Conservation (phyloP, 2,113 vertebrate genomes). For the Cygnus atratus region DNA sequence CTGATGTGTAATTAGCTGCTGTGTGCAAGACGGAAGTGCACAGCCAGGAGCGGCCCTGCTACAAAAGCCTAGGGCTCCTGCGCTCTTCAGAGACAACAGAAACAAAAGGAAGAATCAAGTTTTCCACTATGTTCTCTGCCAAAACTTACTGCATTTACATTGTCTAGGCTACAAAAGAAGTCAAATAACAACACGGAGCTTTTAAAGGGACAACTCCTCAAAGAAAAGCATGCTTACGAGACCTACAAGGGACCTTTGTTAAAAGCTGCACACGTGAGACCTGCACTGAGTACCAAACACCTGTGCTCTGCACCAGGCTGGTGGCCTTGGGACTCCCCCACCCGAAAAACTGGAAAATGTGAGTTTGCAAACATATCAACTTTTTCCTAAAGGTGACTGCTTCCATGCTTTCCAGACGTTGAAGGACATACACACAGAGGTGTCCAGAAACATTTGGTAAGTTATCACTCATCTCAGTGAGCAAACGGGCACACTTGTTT, state of each 20-base stretch:
- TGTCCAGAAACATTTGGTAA: neutral
- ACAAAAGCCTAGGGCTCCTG: neutral
- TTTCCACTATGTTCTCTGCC: neutral
- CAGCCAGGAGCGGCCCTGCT: neutral
- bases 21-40: fast-evolving
- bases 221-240: neutral
- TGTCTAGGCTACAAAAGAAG: fast-evolving
- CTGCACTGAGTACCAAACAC: fast-evolving
- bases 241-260: neutral
- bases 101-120: fast-evolving
- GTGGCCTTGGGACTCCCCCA: neutral
- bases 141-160: neutral
- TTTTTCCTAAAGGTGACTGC: neutral
- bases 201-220: neutral
- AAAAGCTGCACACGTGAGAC: neutral
- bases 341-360: neutral
- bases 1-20: neutral
- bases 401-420: neutral
- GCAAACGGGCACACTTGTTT: fast-evolving
- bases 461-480: neutral
- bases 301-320: neutral
- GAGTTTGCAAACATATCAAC: neutral
- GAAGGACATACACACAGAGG: neutral
- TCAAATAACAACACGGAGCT: neutral
- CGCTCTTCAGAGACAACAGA: neutral